Evolutionary conservation across 2,888 invertebrate genomes (phyloP).

Genomic region (Crematogaster levior): DNA sequence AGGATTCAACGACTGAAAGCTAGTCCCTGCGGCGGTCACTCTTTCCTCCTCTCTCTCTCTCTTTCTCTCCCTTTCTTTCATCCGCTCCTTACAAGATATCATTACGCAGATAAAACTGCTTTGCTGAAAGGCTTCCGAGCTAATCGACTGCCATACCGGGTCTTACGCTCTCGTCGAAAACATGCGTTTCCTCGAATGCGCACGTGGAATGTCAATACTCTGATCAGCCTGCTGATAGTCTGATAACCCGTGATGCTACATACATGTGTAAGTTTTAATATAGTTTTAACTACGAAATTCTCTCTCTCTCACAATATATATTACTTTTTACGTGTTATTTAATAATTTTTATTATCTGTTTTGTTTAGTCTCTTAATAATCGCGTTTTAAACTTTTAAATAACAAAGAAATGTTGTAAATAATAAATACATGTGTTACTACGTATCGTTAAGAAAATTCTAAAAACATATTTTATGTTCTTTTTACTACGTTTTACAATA

Average conservation of each 20-base stretch:
- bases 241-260: constrained; percentile 6
- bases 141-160: constrained; percentile 70
- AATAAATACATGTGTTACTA: neutral
- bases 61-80: neutral
- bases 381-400: neutral
- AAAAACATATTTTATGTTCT: neutral
- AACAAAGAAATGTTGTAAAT: neutral
- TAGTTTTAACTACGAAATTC: no score
- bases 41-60: neutral
- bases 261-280: no score
- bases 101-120: constrained; percentile 80
- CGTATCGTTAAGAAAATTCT: neutral
- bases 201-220: constrained; percentile 58
- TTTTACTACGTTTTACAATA: neutral
- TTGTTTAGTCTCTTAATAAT: neutral
- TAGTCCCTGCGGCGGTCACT: constrained; percentile 50
- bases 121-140: constrained; percentile 74
- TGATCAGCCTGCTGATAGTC: constrained; percentile 11
- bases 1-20: constrained; percentile 60
- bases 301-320: no score
- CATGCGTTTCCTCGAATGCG: constrained; percentile 62
- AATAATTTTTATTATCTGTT: neutral
- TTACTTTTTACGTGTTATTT: neutral
- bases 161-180: constrained; percentile 63
- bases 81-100: constrained; percentile 72